Evolutionary conservation across 2,888 invertebrate genomes (phyloP), one percentile per base, ranked within the genome.

Genomic region (Nephrotoma guestfalica): DNA sequence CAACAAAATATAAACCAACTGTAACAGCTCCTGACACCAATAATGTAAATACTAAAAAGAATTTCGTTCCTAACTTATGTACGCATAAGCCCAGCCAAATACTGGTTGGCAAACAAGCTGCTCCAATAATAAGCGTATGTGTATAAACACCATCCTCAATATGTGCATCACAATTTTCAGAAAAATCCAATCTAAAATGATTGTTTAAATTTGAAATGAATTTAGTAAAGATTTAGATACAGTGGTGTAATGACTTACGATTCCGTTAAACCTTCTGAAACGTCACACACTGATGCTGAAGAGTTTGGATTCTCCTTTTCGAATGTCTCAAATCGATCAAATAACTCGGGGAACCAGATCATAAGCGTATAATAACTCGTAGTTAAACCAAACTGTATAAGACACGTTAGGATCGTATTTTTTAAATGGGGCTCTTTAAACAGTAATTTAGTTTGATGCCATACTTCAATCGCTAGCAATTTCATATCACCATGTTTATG

Each of bases 301-400:
- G 93, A 92, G 88, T 94, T 94, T 0, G 95, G 95, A 92, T 95
- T 93, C 1, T 92, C 90, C 41, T 91, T 90, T 89, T 96, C 96
- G 90, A 94, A 96, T 89, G 95, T 94, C 89, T 96, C 96, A 91
- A 96, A 96, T 86, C 97, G 95, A 91, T 94, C 94, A 92, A 97
- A 97, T 89, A 97, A 91, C 91, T 97, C 97, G 13, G 97, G 97
- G 92, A 97, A 97, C 97, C 97, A 97, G 90, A 97, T 94, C 96
- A 97, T 97, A 83, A 97, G 92, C 6, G 97, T 97, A 91, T 97
- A 97, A 92, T 97, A 97, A 90, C 97, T 95, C 86, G 96, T 95
- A 83, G 96, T 96, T 87, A 96, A 92, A 88, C 97, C 96, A 90
- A 97, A 97, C 90, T 97, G 96, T 88, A 97, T 96, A 71, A 95